Evolutionary conservation across 2,113 vertebrate species (phyloP).

Genomic region (Blennius ocellaris): DNA sequence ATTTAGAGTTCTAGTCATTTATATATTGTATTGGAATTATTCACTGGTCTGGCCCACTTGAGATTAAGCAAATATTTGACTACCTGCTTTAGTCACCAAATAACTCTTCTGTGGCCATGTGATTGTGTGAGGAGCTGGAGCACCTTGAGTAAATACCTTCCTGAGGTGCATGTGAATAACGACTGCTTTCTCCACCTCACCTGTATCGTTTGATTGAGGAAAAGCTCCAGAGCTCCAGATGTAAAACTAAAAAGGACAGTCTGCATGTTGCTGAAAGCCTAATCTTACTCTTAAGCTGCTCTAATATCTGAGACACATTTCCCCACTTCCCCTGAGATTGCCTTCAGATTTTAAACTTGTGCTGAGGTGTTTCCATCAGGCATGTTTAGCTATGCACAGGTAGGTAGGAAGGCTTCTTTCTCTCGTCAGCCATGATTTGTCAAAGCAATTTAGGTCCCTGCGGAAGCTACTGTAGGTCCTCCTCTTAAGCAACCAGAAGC

Average conservation of each 20-base stretch:
- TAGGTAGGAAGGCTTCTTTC: constrained; percentile 49
- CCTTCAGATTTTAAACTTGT: constrained; percentile 27
- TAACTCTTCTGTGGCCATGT: no score
- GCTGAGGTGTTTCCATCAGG: constrained; percentile 39
- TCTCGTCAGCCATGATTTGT: constrained; percentile 67
- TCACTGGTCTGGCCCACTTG: no score
- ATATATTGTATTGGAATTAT: no score
- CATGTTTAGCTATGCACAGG: constrained; percentile 43
- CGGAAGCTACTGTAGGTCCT: constrained; percentile 54
- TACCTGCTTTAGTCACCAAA: no score
- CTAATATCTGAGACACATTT: constrained; percentile 18
- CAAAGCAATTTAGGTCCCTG: constrained; percentile 59
- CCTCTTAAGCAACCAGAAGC: constrained; percentile 51
- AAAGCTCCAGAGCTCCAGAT: constrained; percentile 29
- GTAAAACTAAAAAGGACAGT: constrained; percentile 42
- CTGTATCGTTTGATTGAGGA: constrained; percentile 34
- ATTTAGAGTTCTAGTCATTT: no score
- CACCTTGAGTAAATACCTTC: no score
- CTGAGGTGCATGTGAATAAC: neutral
- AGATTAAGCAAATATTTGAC: no score
- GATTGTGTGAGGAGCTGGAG: no score
- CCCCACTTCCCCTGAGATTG: constrained; percentile 22
- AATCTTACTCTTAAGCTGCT: constrained; percentile 36
- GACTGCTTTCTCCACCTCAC: constrained; percentile 1
- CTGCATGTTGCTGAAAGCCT: constrained; percentile 29